Conservation (phyloP, 2,113 vertebrate genomes). For the Arothron firmamentum region DNA sequence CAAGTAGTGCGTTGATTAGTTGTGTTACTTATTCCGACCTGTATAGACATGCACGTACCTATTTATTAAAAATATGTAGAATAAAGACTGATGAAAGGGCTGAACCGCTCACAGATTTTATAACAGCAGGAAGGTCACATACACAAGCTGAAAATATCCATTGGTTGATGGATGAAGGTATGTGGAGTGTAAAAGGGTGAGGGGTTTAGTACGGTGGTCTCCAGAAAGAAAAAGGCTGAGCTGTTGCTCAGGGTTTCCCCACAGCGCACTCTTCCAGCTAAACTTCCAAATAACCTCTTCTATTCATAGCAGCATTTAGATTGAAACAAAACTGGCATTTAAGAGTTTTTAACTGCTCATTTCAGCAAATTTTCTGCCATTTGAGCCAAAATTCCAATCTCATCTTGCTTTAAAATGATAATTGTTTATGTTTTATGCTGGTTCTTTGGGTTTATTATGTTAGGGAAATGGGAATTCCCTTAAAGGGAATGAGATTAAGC, state of each 20-base stretch:
- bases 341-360: too few relatives aligned
- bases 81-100: conserved; percentile 37
- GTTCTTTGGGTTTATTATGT: too few relatives aligned
- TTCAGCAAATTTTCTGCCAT: too few relatives aligned
- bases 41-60: conserved; percentile 25
- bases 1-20: conserved; percentile 19
- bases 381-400: too few relatives aligned
- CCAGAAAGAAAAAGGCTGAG: conserved; percentile 25
- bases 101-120: conserved; percentile 56
- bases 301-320: too few relatives aligned
- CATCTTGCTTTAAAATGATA: too few relatives aligned
- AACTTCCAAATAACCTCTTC: conserved; percentile 8
- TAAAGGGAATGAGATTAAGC: too few relatives aligned
- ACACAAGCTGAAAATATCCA: conserved; percentile 45
- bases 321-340: too few relatives aligned
- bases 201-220: neutral
- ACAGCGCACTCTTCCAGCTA: conserved; percentile 4
- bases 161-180: conserved; percentile 12
- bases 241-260: conserved; percentile 51
- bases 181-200: neutral
- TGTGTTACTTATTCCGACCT: conserved; percentile 24
- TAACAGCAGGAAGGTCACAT: neutral
- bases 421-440: too few relatives aligned
- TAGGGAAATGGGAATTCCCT: too few relatives aligned
- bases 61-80: neutral